Percentiles rank a stretch among this genome's conserved stretches.
Evolutionary conservation across 1,140 invertebrate genomes (phyloP).

Genomic region (Pseudachorutes palmiensis): DNA sequence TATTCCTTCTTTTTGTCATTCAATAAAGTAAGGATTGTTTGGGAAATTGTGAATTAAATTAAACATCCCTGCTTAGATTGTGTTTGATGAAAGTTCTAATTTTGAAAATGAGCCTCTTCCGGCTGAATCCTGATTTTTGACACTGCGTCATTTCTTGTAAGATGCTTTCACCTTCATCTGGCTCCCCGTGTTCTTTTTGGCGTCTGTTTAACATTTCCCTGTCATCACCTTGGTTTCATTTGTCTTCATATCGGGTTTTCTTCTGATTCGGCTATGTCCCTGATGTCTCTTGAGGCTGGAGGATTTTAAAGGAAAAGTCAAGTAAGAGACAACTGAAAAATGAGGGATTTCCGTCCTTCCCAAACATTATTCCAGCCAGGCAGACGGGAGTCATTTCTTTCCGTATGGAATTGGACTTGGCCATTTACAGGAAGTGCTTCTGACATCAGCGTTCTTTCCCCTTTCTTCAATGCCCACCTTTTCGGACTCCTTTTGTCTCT

Average conservation of each 20-base stretch:
- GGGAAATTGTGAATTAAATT: too few species aligned
- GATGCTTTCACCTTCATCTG: background rate
- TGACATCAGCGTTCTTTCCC: background rate
- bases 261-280: background rate
- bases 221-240: constrained; percentile 2
- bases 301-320: background rate
- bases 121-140: background rate
- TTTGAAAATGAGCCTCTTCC: too few species aligned
- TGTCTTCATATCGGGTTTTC: background rate
- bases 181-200: background rate
- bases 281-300: background rate
- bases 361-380: too few species aligned
- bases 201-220: background rate
- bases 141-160: background rate
- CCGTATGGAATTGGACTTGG: background rate
- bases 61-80: too few species aligned
- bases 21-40: too few species aligned
- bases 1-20: too few species aligned
- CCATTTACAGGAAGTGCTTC: background rate
- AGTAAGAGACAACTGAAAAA: constrained; percentile 4
- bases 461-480: background rate
- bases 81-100: too few species aligned
- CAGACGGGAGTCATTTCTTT: too few species aligned
- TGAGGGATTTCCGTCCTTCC: constrained; percentile 1
- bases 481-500: background rate